A percentile compares a stretch with the other conserved stretches of the same genome.
Evolutionary conservation across 2,113 vertebrate genomes (phyloP).

Genomic region (Shinisaurus crocodilurus): DNA sequence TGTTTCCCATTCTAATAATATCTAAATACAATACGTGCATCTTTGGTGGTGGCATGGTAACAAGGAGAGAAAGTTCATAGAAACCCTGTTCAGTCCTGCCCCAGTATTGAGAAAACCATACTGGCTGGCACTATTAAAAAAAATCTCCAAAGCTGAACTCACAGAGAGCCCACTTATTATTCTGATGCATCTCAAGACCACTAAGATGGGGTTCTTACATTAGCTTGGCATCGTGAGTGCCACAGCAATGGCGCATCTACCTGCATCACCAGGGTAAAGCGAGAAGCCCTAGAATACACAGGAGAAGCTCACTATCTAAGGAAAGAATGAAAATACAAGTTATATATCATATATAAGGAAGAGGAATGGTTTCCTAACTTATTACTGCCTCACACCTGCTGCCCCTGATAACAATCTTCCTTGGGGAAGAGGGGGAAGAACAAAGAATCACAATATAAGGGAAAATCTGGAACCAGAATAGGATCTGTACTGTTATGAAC

Average conservation of each 20-base stretch:
- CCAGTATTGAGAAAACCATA: not conserved
- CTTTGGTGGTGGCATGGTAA: not conserved
- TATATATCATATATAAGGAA: not conserved
- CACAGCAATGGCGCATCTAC: not conserved
- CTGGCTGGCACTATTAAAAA: slow-evolving; percentile 12
- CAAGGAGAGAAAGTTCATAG: not conserved
- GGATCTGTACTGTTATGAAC: not conserved
- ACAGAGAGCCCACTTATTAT: slow-evolving; percentile 16
- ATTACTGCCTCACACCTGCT: not conserved
- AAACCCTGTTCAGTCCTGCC: not conserved
- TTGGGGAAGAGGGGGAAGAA: not conserved
- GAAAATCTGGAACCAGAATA: not conserved
- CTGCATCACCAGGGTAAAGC: not conserved
- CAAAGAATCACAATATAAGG: not conserved
- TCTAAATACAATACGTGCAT: not conserved
- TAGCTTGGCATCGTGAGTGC: not conserved
- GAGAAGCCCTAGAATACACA: not conserved
- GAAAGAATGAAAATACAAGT: too few relatives aligned
- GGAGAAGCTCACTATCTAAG: not conserved
- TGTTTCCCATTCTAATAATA: not conserved
- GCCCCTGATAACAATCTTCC: not conserved
- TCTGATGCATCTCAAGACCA: slow-evolving; percentile 11
- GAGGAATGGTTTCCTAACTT: not conserved
- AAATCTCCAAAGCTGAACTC: slow-evolving; percentile 42
- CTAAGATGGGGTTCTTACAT: not conserved